These are phyloP conservation scores for Coleophora deauratella DNA, from an alignment of 2,888 invertebrate genomes.

Conservation along the genomic window DNA sequence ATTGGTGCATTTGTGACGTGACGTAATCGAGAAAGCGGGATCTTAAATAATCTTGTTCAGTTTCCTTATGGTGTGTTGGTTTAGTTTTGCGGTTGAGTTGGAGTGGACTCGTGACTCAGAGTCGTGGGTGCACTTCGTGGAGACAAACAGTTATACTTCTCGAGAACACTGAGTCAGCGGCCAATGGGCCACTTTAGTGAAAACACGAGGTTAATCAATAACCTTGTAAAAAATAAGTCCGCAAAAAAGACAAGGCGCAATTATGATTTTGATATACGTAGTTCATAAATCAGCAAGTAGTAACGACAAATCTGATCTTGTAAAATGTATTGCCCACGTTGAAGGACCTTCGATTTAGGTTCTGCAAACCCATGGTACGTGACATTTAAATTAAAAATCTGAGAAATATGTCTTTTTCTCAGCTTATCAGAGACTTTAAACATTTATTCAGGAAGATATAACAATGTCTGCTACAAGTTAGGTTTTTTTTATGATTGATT, in stretches of 20 bases:
- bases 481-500: too few relatives aligned
- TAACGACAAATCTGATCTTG: not conserved
- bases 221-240: too few relatives aligned
- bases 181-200: too few relatives aligned
- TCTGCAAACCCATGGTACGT: too few relatives aligned
- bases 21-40: constrained; percentile 29
- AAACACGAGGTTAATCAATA: too few relatives aligned
- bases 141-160: constrained; percentile 18
- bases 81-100: constrained; percentile 16
- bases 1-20: constrained; percentile 18
- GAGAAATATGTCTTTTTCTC: too few relatives aligned
- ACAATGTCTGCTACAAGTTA: too few relatives aligned
- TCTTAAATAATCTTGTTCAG: constrained; percentile 19
- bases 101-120: constrained; percentile 32
- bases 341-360: too few relatives aligned
- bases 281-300: not conserved
- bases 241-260: not conserved
- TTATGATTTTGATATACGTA: not conserved
- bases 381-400: too few relatives aligned
- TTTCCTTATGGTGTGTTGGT: constrained; percentile 19
- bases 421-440: too few relatives aligned
- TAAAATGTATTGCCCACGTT: too few relatives aligned
- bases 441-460: too few relatives aligned
- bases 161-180: constrained; percentile 22
- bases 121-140: constrained; percentile 24